These are phyloP conservation scores for Orthosia gracilis DNA, from an alignment of 2,888 invertebrate genomes.

Conservation along the genomic window DNA sequence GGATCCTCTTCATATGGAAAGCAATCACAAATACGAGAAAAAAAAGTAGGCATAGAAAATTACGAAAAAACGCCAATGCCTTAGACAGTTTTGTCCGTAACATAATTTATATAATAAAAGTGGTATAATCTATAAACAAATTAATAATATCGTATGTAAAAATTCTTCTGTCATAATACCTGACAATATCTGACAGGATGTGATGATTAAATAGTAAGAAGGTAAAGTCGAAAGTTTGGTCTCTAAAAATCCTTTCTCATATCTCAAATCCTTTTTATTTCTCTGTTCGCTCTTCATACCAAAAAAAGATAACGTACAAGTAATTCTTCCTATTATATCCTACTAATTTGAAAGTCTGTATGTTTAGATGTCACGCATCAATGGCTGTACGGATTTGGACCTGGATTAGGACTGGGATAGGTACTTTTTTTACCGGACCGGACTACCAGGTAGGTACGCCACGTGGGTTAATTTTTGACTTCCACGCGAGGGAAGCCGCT, in stretches of 20 bases:
- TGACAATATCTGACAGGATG: constrained; percentile 19
- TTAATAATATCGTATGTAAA: not conserved
- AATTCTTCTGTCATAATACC: not conserved
- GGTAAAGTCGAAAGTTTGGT: not conserved
- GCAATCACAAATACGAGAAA: constrained; percentile 47
- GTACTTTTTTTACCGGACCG: too few species aligned
- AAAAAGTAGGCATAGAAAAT: constrained; percentile 49
- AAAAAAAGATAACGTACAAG: too few species aligned
- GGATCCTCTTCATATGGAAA: constrained; percentile 42
- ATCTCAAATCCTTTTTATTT: too few species aligned
- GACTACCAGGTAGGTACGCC: too few species aligned
- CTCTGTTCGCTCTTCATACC: not conserved
- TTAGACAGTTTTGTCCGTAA: constrained; percentile 45
- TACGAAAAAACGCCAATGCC: constrained; percentile 41
- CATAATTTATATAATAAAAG: constrained; percentile 27
- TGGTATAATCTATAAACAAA: not conserved
- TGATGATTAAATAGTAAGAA: not conserved
- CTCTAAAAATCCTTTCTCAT: not conserved
- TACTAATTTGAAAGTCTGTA: too few species aligned
- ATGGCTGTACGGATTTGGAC: too few species aligned
- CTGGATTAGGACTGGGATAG: too few species aligned
- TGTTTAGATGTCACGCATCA: too few species aligned
- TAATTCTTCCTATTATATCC: too few species aligned
- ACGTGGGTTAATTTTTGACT: too few species aligned
- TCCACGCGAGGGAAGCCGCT: too few species aligned